phyloP scores from a whole-genome alignment of 2,888 invertebrate genomes.

The Heliconius cydno region DNA sequence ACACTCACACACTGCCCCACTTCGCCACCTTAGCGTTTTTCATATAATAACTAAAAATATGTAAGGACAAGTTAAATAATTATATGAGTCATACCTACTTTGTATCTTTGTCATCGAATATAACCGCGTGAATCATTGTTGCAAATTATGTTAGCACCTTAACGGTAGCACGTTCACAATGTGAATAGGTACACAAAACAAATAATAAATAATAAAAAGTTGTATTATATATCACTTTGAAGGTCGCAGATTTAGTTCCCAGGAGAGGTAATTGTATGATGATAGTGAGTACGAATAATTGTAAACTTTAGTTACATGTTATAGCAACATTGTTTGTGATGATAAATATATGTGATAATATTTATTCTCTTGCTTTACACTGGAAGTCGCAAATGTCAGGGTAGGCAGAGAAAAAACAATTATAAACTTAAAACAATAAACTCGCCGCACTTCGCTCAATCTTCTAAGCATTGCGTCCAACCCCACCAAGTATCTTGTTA shows the following conservation, averaged over 20 bases:
- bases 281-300: neutral
- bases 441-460: too few relatives aligned
- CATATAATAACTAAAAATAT: neutral
- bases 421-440: too few relatives aligned
- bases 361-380: neutral
- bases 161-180: constrained; percentile 25
- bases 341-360: too few relatives aligned
- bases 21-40: too few relatives aligned
- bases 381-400: neutral
- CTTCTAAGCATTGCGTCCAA: neutral
- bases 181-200: neutral
- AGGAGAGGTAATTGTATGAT: constrained; percentile 2
- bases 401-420: too few relatives aligned
- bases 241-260: constrained; percentile 2
- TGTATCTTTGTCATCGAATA: constrained; percentile 35
- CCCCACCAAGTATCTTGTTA: too few relatives aligned
- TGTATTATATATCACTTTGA: neutral
- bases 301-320: neutral
- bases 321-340: neutral
- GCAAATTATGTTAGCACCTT: constrained; percentile 27
- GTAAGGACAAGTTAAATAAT: neutral
- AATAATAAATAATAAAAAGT: neutral
- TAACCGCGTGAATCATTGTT: constrained; percentile 30
- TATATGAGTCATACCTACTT: neutral
- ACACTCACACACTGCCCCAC: too few relatives aligned